Percentiles rank a stretch among this genome's conserved stretches.
phyloP scores from a whole-genome alignment of 92 coral and sea anemone species.

The Heliopora coerulea region DNA sequence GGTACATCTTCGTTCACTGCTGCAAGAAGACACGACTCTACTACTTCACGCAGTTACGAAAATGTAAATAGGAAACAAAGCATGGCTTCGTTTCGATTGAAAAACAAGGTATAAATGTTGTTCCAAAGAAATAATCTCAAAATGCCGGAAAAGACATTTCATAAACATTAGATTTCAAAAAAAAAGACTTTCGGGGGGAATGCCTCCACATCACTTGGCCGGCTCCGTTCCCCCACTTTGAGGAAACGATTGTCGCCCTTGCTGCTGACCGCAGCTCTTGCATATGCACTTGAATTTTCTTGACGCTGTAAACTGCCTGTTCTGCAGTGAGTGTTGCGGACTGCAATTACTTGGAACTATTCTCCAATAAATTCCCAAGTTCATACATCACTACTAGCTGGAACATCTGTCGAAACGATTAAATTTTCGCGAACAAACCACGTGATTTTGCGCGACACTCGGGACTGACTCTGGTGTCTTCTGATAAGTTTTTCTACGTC shows the following conservation, averaged over 20 bases:
- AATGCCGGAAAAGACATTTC: slow-evolving; percentile 9
- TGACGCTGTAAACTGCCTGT: slow-evolving; percentile 21
- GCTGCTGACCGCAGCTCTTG: slow-evolving; percentile 18
- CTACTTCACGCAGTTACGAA: slow-evolving; percentile 9
- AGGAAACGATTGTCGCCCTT: slow-evolving; percentile 8
- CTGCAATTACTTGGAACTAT: slow-evolving; percentile 33
- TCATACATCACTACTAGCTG: slow-evolving; percentile 34
- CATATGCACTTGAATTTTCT: slow-evolving; percentile 14
- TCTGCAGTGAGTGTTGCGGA: slow-evolving; percentile 32
- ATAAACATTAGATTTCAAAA: background rate
- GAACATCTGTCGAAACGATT: slow-evolving; percentile 19
- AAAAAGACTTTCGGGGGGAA: background rate
- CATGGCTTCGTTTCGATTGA: slow-evolving; percentile 21
- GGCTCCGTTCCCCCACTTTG: slow-evolving; percentile 13
- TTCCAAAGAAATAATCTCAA: slow-evolving; percentile 29
- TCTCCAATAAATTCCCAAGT: too few relatives aligned
- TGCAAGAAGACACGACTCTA: background rate
- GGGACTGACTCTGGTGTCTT: slow-evolving; percentile 26
- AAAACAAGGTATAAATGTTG: slow-evolving; percentile 21
- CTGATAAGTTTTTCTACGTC: slow-evolving; percentile 30
- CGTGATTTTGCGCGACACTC: slow-evolving; percentile 32
- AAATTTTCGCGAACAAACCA: slow-evolving; percentile 25
- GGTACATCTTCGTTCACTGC: slow-evolving; percentile 18
- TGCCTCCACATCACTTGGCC: background rate
- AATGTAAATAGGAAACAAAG: slow-evolving; percentile 5